phyloP scores from a whole-genome alignment of 2,888 invertebrate species.

The Eupithecia centaureata region DNA sequence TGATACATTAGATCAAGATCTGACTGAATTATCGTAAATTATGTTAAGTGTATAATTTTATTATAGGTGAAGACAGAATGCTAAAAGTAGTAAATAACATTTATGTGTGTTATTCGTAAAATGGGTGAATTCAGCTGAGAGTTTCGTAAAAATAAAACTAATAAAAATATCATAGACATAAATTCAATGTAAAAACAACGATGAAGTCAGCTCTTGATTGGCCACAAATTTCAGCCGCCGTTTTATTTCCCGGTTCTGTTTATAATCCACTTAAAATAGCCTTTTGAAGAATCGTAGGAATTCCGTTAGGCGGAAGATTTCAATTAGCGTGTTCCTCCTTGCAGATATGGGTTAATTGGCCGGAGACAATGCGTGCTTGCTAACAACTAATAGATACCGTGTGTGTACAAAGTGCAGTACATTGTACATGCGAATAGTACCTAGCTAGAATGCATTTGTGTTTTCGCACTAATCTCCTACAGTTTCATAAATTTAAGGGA shows the following conservation, averaged over 20 bases:
- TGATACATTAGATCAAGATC: too few relatives aligned
- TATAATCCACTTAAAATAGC: constrained; percentile 1
- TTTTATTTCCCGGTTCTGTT: constrained; percentile 6
- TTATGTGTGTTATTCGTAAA: too few relatives aligned
- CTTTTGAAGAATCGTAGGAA: constrained; percentile 4
- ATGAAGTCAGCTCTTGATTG: neutral
- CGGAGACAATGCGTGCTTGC: constrained; percentile 11
- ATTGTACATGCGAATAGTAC: neutral
- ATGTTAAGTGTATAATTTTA: too few relatives aligned
- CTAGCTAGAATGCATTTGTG: neutral
- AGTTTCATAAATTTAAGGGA: neutral
- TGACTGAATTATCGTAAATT: too few relatives aligned
- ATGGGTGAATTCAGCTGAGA: too few relatives aligned
- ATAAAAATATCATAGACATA: too few relatives aligned
- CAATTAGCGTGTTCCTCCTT: constrained; percentile 17
- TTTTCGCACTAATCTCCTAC: neutral
- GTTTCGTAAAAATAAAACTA: too few relatives aligned
- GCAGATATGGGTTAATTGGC: constrained; percentile 15
- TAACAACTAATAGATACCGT: neutral
- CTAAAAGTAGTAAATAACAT: neutral
- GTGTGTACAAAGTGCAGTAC: neutral
- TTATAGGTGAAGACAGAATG: too few relatives aligned
- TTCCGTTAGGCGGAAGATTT: constrained; percentile 16
- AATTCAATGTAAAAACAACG: neutral
- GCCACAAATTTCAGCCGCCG: constrained; percentile 1